Percentiles rank a stretch among this genome's conserved stretches.
phyloP scores from a whole-genome alignment of 2,797 vertebrate species.

The Sebastolobus altivelis region DNA sequence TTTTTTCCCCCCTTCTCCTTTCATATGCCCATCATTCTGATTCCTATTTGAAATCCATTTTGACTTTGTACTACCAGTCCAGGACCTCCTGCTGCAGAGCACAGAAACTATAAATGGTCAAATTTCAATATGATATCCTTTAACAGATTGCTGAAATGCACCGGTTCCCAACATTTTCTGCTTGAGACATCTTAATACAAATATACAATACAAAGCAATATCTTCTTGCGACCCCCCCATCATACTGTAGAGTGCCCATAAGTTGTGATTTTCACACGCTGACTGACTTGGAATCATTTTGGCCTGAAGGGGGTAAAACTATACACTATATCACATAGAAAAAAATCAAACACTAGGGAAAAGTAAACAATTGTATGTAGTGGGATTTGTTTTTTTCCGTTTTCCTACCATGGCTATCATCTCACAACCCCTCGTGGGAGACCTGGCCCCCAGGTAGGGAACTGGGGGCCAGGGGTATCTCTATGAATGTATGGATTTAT shows the following conservation, averaged over 20 bases:
- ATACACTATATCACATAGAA: not conserved
- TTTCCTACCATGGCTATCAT: not conserved
- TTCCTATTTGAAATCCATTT: constrained; percentile 1
- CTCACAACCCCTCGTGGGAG: not conserved
- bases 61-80: not conserved
- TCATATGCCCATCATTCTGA: not conserved
- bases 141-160: not conserved
- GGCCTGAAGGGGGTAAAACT: not conserved
- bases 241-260: not conserved
- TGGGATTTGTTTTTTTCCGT: no score
- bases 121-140: not conserved
- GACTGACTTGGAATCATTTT: not conserved
- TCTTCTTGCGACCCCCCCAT: not conserved
- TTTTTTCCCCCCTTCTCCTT: not conserved
- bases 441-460: not conserved
- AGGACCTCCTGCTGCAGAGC: not conserved
- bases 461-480: not conserved
- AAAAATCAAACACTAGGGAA: not conserved
- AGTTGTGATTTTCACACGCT: not conserved
- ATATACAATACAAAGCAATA: not conserved
- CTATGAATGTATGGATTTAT: not conserved
- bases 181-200: not conserved
- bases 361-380: not conserved
- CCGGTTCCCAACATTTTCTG: not conserved
- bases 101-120: not conserved